A percentile compares a stretch with the other conserved stretches of the same genome.
These are phyloP conservation scores for Hedya salicella DNA, from an alignment of 2,888 invertebrate genomes.

Conservation along the genomic window DNA sequence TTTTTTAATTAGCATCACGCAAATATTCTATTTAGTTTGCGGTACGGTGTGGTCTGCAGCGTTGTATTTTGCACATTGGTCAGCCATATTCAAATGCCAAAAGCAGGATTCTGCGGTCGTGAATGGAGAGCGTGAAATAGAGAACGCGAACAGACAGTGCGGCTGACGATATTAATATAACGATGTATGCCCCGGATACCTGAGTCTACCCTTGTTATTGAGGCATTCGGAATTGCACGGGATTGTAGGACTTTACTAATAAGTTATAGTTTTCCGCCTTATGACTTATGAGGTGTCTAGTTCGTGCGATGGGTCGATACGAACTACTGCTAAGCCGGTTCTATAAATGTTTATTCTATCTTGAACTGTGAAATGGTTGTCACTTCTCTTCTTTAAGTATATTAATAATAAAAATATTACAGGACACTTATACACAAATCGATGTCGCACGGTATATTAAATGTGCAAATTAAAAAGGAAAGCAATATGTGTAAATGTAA, in stretches of 20 bases:
- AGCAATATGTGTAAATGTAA: too few relatives aligned
- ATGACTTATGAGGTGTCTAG: not conserved
- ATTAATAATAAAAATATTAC: too few relatives aligned
- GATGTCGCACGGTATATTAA: too few relatives aligned
- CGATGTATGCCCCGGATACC: slow-evolving; percentile 2
- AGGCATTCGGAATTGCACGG: not conserved
- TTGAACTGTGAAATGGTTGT: too few relatives aligned
- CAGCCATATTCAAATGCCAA: slow-evolving; percentile 71
- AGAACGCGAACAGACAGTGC: slow-evolving; percentile 58
- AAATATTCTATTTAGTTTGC: slow-evolving; percentile 77
- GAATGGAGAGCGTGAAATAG: slow-evolving; percentile 59
- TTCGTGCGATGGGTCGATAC: not conserved
- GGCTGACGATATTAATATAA: slow-evolving; percentile 57
- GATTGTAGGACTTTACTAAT: not conserved
- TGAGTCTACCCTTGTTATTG: slow-evolving; percentile 6
- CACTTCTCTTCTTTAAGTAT: too few relatives aligned
- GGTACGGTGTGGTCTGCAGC: slow-evolving; percentile 62
- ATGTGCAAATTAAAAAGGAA: too few relatives aligned
- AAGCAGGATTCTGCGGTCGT: slow-evolving; percentile 72
- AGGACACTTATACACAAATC: too few relatives aligned
- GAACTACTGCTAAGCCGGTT: too few relatives aligned
- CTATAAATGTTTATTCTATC: too few relatives aligned
- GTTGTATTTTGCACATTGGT: slow-evolving; percentile 64
- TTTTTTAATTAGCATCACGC: slow-evolving; percentile 73
- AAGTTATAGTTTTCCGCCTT: not conserved